Percentiles rank a stretch among this genome's conserved stretches.
These are phyloP conservation scores for Apantesis nais DNA, from an alignment of 2,888 invertebrate genomes.

Conservation along the genomic window DNA sequence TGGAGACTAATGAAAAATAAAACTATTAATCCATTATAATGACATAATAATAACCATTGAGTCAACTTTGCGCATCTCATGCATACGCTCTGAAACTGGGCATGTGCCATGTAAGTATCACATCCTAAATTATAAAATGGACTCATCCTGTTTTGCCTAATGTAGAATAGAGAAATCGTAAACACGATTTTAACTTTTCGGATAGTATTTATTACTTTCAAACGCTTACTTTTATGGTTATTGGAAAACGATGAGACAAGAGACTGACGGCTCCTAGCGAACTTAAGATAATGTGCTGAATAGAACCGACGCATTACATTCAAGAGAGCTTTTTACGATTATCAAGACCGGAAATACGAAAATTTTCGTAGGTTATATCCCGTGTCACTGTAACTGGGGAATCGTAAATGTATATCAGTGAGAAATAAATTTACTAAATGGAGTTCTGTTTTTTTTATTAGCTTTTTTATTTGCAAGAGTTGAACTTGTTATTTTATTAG, in stretches of 20 bases:
- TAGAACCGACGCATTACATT: conserved; percentile 24
- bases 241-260: conserved; percentile 47
- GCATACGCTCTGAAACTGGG: too few species aligned
- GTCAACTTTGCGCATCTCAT: too few species aligned
- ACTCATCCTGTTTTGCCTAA: not conserved
- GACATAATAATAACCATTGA: too few species aligned
- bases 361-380: conserved; percentile 27
- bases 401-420: conserved; percentile 3
- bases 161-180: conserved; percentile 40
- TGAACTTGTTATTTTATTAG: not conserved
- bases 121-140: too few species aligned
- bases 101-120: too few species aligned
- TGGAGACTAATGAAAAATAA: too few species aligned
- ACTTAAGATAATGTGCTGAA: conserved; percentile 41
- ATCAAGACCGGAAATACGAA: conserved; percentile 24
- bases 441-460: not conserved
- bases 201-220: conserved; percentile 43
- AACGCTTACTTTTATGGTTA: conserved; percentile 54
- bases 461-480: not conserved
- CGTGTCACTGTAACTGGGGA: conserved; percentile 19
- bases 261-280: conserved; percentile 36
- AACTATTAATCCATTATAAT: too few species aligned
- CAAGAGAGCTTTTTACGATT: conserved; percentile 37
- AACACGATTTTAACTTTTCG: conserved; percentile 47
- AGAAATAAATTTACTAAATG: not conserved